Evolutionary conservation across 2,113 vertebrate species (phyloP).

Genomic region (Micromys minutus): DNA sequence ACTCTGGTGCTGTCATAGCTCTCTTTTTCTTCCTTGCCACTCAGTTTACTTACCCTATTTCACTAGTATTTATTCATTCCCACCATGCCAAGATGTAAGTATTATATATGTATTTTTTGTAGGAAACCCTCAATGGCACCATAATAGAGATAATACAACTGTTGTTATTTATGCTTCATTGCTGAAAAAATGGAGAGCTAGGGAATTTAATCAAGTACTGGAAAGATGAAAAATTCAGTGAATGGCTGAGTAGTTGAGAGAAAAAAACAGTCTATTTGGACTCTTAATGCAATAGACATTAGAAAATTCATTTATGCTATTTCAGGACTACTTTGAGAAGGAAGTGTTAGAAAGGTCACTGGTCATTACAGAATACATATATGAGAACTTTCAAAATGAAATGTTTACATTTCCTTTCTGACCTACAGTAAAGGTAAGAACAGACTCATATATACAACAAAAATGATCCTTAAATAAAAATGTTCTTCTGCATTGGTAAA

Average conservation of each 20-base stretch:
- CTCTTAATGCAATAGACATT: neutral
- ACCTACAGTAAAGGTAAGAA: neutral
- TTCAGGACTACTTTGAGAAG: slow-evolving; percentile 29
- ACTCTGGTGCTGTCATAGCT: neutral
- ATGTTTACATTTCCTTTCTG: slow-evolving; percentile 49
- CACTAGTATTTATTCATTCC: neutral
- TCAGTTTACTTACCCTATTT: neutral
- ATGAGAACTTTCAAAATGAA: too few species aligned
- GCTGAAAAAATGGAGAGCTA: neutral
- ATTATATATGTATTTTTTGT: neutral
- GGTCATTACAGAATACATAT: neutral
- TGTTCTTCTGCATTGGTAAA: neutral
- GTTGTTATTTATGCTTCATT: neutral
- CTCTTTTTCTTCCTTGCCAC: neutral
- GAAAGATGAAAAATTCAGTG: neutral
- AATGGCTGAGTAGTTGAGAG: neutral
- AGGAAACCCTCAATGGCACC: neutral
- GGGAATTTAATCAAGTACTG: neutral
- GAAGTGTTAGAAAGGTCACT: slow-evolving; percentile 18
- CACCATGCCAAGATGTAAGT: neutral
- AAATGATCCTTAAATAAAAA: slow-evolving; percentile 7
- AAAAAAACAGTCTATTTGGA: neutral
- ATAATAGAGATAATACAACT: neutral
- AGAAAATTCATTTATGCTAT: slow-evolving; percentile 22
- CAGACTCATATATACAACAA: neutral